Evolutionary conservation across 2,113 vertebrate species (phyloP), one percentile per base, ranked within the genome.

Genomic region (Pogonocichla stellata): DNA sequence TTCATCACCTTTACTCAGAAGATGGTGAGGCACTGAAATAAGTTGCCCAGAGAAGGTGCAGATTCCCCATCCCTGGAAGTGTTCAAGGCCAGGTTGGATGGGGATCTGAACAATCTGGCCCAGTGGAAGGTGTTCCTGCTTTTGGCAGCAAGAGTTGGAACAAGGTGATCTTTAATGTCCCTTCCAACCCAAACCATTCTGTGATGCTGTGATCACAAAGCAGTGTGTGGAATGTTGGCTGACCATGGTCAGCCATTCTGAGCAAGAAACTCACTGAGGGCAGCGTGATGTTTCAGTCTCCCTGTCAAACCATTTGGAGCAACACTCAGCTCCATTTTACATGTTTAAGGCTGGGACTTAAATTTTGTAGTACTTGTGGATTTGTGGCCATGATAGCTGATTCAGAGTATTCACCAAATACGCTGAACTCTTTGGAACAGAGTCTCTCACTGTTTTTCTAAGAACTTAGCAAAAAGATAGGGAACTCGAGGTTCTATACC

Each of bases 201-300:
- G 10, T 38, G 38, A n/a, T 53, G 40, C 45, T 38, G 12, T 60
- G 36, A 33, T 77, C 31, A 47, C 54, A 77, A 69, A 80, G 17
- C 29, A 73, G 5, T 5, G 7, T 31, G 18, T 42, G 29, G 19
- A 77, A 72, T 23, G 17, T 10, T 36, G 26, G 9, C 43, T 58
- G 43, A 40, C 31, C 4, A 7, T 8, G 33, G 22, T n/a, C 28
- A 64, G 23, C 7, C 5, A 0, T 28, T 19, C 20, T 26, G 31
- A 78, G 33, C 23, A 91, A 62, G 56, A 88, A 75, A 36, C 23
- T 22, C 6, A 14, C 36, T 20, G 38, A 67, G 22, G 48, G 26
- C 18, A 72, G n/a, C 0, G 0, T 51, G 28, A 40, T 20, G 5
- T 50, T 78, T 70, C 42, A n/a, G 12, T 87, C 28, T 80, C 31